These are phyloP conservation scores for Numenius phaeopus DNA, from an alignment of 2,797 vertebrate species.

Conservation along the genomic window DNA sequence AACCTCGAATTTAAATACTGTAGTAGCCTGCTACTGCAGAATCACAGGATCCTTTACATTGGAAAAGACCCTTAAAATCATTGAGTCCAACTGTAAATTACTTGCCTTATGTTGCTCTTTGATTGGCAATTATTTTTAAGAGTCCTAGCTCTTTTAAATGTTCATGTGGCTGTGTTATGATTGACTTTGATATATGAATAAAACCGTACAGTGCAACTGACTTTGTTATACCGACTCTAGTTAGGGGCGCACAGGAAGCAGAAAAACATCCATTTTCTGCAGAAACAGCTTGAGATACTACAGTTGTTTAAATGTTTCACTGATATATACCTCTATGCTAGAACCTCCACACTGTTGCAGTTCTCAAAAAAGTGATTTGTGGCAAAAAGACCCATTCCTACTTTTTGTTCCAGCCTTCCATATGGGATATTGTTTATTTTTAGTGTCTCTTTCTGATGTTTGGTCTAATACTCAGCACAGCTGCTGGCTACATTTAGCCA, in stretches of 20 bases:
- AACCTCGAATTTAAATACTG: background rate
- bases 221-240: background rate
- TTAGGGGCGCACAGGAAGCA: background rate
- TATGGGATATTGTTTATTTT: background rate
- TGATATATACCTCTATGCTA: background rate
- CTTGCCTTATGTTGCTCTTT: background rate
- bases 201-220: background rate
- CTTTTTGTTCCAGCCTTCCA: background rate
- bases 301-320: background rate
- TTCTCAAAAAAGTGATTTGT: background rate
- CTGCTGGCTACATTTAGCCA: background rate
- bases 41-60: background rate
- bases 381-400: background rate
- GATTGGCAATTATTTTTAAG: background rate
- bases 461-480: background rate
- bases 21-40: background rate
- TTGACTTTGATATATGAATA: background rate
- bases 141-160: background rate
- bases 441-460: background rate
- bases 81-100: background rate
- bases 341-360: background rate
- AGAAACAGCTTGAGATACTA: background rate
- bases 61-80: background rate
- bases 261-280: background rate
- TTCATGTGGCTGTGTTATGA: background rate